Evolutionary conservation across 2,797 vertebrate species (phyloP), one percentile per base, ranked within the genome.

Genomic region (Vireo griseus): DNA sequence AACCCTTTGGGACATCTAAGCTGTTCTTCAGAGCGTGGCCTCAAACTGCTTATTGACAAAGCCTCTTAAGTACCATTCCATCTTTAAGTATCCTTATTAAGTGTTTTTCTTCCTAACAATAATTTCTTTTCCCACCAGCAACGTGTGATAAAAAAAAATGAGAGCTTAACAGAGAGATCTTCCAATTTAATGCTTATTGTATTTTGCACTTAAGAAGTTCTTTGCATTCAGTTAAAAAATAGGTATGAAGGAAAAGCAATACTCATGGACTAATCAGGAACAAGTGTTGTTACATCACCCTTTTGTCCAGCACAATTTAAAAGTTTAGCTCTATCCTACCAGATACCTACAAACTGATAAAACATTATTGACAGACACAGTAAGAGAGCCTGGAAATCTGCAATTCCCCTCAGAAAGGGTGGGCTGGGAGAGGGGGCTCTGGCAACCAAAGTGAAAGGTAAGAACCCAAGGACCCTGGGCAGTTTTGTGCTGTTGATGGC

Each of bases 11-110:
- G 94, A 88, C 80, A 84, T n/a, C 35, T 91, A 93, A 93, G 94
- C 88, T 95, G 91, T 80, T 92, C 94, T 93, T 90, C 73, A 88
- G 93, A 94, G 61, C 13, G 0, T 78, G 76, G 79, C 90, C 93
- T 93, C 75, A 91, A 97, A 94, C 81, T 66, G 47, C 87, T 92
- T 95, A 93, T 48, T 87, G 94, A 95, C 85, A 94, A 95, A 94
- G 86, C 79, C 79, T 95, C 92, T 96, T 94, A 97, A 93, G 81
- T 52, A 91, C 65, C 78, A 86, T 89, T 93, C 82, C 75, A 80
- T 77, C 94, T 95, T 88, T 62, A 94, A 95, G 84, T 88, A 86
- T 51, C 78, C 66, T 62, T 91, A 89, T 91, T 86, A 96, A 91
- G 76, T 80, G 51, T 24, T 96, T 33, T 83, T 91, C 28, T 91